These are phyloP conservation scores for Pomacea maculata DNA, from an alignment of 1,140 invertebrate genomes.

Conservation along the genomic window DNA sequence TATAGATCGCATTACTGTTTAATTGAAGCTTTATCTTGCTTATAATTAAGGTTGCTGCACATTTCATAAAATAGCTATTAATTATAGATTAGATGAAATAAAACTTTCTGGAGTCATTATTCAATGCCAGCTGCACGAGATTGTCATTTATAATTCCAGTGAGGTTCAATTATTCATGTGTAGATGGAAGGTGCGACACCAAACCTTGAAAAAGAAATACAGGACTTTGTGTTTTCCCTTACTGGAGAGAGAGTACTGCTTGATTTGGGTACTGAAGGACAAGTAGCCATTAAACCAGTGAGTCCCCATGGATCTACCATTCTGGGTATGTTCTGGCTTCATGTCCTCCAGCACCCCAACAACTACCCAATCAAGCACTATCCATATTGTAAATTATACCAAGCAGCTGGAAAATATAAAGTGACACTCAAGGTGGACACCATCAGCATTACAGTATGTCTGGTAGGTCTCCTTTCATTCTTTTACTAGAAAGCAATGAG, in stretches of 20 bases:
- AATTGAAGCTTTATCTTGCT: no score
- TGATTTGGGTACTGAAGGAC: slow-evolving; percentile 8
- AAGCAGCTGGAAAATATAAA: slow-evolving; percentile 21
- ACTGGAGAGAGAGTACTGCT: slow-evolving; percentile 22
- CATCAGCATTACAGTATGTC: slow-evolving; percentile 16
- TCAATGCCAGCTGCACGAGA: no score
- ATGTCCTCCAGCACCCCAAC: slow-evolving; percentile 29
- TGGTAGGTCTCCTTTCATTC: not conserved
- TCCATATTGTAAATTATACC: slow-evolving; percentile 19
- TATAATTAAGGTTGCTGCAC: no score
- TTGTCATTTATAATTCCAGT: no score
- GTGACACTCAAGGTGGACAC: slow-evolving; percentile 23
- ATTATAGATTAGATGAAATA: no score
- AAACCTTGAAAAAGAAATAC: slow-evolving; percentile 10
- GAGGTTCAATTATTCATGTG: not conserved
- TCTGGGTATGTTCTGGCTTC: slow-evolving; percentile 25
- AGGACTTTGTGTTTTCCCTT: slow-evolving; percentile 6
- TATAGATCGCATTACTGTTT: no score
- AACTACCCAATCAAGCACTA: slow-evolving; percentile 27
- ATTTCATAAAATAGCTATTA: no score
- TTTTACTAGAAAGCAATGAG: not conserved
- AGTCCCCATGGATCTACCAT: slow-evolving; percentile 15
- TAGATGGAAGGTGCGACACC: not conserved
- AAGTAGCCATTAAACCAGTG: slow-evolving; percentile 17
- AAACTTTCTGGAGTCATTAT: not conserved